Evolutionary conservation across 2,113 vertebrate species (phyloP).

Genomic region (Oenanthe melanoleuca): DNA sequence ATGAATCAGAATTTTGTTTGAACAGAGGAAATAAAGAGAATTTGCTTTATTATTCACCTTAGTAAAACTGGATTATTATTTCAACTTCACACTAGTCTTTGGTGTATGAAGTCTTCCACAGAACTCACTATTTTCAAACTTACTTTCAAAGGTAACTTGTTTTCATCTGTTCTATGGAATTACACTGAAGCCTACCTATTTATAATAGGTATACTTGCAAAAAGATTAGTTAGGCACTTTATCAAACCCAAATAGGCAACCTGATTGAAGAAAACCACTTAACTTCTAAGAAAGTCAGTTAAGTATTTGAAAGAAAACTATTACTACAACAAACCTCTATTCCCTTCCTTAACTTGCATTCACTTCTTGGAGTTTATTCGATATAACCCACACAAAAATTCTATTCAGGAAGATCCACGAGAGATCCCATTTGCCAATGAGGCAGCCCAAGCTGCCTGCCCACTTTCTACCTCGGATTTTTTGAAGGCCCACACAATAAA

Average conservation of each 20-base stretch:
- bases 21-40: background rate
- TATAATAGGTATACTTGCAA: background rate
- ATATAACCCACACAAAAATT: background rate
- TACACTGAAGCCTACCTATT: background rate
- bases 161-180: background rate
- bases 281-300: background rate
- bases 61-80: background rate
- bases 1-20: background rate
- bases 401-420: background rate
- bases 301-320: background rate
- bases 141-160: background rate
- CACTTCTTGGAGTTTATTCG: background rate
- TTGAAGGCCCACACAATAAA: background rate
- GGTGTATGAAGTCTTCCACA: background rate
- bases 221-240: background rate
- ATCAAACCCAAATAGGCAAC: background rate
- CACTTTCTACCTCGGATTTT: fast-evolving
- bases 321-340: background rate
- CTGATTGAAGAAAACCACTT: fast-evolving
- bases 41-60: background rate
- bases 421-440: background rate
- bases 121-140: background rate
- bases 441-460: background rate
- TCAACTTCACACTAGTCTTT: background rate
- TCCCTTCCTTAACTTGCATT: background rate